Evolutionary conservation across 2,797 vertebrate species (phyloP).

Genomic region (Clamator glandarius): DNA sequence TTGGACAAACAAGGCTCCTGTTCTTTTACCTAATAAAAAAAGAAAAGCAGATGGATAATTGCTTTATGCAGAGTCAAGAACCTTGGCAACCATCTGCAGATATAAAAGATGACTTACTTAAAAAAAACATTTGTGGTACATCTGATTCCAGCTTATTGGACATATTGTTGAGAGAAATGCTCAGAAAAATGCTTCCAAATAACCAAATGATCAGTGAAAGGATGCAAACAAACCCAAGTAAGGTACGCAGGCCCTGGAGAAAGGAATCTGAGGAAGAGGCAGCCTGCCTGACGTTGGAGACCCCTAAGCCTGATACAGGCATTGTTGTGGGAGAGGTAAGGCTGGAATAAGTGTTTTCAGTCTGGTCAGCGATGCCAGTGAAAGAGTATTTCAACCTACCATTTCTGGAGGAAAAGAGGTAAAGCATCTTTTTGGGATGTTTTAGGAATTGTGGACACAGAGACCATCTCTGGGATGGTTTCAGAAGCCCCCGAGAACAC

Average conservation of each 20-base stretch:
- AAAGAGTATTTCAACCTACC: neutral
- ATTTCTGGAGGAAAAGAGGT: neutral
- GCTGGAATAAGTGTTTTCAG: neutral
- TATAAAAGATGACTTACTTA: constrained; percentile 1
- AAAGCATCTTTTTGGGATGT: neutral
- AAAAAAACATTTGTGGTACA: neutral
- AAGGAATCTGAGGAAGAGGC: neutral
- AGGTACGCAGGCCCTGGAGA: neutral
- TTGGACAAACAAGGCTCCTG: neutral
- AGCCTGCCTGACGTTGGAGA: neutral
- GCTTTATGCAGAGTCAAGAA: neutral
- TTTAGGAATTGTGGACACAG: neutral
- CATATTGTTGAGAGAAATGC: neutral
- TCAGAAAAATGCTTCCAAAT: neutral
- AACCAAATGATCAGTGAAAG: neutral
- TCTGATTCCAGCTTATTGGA: neutral
- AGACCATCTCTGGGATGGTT: neutral
- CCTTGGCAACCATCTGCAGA: neutral
- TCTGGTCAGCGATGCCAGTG: neutral
- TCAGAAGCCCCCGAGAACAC: neutral
- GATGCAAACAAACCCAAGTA: neutral
- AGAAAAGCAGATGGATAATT: neutral
- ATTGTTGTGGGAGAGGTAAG: neutral
- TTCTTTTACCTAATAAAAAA: constrained; percentile 2
- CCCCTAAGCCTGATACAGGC: neutral